Evolutionary conservation across 1,140 invertebrate species (phyloP).

Genomic region (Pseudomyrmex sp.): DNA sequence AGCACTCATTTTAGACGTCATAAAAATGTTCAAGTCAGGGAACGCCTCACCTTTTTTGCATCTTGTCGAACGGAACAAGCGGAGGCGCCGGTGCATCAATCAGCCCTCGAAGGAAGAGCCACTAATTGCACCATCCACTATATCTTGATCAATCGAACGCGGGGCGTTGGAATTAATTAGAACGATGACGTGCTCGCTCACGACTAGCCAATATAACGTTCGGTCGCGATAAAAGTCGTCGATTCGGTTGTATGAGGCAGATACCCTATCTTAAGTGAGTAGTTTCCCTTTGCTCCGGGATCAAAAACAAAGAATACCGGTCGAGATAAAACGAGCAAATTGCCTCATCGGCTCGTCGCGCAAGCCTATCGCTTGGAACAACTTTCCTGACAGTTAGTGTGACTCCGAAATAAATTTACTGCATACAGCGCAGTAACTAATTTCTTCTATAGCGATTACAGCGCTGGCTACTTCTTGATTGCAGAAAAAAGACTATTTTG

Average conservation of each 20-base stretch:
- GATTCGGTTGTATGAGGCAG: conserved; percentile 55
- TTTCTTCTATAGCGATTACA: neutral
- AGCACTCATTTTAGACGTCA: neutral
- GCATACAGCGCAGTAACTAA: conserved; percentile 26
- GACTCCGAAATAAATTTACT: conserved; percentile 52
- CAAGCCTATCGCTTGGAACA: conserved; percentile 17
- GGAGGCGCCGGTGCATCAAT: conserved; percentile 74
- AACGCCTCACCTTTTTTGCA: conserved; percentile 41
- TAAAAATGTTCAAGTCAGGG: conserved; percentile 40
- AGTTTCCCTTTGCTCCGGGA: conserved; percentile 48
- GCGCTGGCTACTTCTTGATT: neutral
- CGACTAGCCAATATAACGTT: conserved; percentile 55
- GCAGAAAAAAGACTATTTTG: neutral
- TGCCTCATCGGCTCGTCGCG: conserved; percentile 5
- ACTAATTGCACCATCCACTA: conserved; percentile 75
- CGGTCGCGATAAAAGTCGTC: conserved; percentile 45
- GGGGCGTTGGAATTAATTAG: conserved; percentile 78
- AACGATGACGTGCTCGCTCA: conserved; percentile 76
- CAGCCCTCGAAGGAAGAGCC: conserved; percentile 71
- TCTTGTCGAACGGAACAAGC: conserved; percentile 33
- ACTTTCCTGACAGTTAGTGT: conserved; percentile 29
- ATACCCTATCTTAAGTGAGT: conserved; percentile 72
- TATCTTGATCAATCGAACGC: conserved; percentile 77
- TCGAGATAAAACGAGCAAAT: conserved; percentile 65
- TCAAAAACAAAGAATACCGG: conserved; percentile 49